These are phyloP conservation scores for Branchipolynoe longqiensis DNA, from an alignment of 2,888 invertebrate genomes.

Conservation along the genomic window DNA sequence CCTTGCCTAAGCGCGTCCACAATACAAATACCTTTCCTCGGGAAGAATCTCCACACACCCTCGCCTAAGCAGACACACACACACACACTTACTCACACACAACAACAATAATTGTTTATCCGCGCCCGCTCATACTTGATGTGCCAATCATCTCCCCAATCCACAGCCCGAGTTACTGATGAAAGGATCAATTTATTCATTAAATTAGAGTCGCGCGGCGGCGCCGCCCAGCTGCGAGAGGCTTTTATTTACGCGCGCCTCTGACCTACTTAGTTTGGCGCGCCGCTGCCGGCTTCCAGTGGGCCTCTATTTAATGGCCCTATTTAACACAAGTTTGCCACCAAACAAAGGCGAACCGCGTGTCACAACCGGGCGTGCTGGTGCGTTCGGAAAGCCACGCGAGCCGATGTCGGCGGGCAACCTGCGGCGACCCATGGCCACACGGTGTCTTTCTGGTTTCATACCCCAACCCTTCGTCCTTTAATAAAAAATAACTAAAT, in stretches of 20 bases:
- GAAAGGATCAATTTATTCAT: slow-evolving; percentile 52
- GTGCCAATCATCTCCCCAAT: slow-evolving; percentile 22
- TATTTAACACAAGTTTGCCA: slow-evolving; percentile 54
- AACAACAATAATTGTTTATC: slow-evolving; percentile 49
- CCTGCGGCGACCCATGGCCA: neutral
- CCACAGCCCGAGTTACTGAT: neutral
- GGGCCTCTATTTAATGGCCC: slow-evolving; percentile 36
- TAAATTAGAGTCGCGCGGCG: slow-evolving; percentile 36
- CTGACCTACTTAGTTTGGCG: slow-evolving; percentile 45
- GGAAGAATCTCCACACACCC: no score
- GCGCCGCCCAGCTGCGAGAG: neutral
- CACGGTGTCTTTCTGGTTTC: neutral
- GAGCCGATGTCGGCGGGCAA: neutral
- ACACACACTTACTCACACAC: no score
- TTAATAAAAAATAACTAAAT: no score
- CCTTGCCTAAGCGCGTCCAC: no score
- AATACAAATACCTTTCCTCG: no score
- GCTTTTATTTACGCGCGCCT: slow-evolving; percentile 13
- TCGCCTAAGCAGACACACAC: no score
- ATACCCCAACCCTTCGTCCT: no score
- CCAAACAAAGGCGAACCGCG: slow-evolving; percentile 41
- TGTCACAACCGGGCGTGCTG: neutral
- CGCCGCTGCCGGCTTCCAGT: slow-evolving; percentile 4
- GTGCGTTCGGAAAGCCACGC: slow-evolving; percentile 12
- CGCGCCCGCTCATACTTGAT: slow-evolving; percentile 11